Evolutionary conservation across 2,797 vertebrate genomes (phyloP), one percentile per base, ranked within the genome.

Genomic region (Fratercula arctica): DNA sequence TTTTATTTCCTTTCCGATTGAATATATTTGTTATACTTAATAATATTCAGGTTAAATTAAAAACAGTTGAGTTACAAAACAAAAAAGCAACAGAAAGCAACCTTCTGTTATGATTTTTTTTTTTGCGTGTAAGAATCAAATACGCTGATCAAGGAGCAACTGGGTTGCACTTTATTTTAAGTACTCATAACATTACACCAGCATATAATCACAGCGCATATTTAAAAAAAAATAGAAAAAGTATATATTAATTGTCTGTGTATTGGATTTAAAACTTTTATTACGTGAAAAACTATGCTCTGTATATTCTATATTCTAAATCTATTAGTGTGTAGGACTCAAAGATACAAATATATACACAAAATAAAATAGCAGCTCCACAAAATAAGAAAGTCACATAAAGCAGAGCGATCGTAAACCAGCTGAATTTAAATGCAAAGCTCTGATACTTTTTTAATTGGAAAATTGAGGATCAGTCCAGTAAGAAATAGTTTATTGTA

Each of bases 171-270:
- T 87, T 95, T 41, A 85, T 87, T 89, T 92, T 75, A 93, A 87
- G 90, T 57, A 85, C 28, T 60, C 26, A 3, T 33, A 70, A 31
- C 10, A 41, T 79, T 51, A 84, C 39, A 76, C 16, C 43, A 66
- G 31, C 45, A 91, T 4, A 88, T 48, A 19, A 81, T 56, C 64
- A 51, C 33, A 64, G n/a, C 6, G 11, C 20, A 10, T 68, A 72
- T 51, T 68, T 43, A 50, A 81, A 96, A 41, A 41, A 97, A 96
- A 87, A 84, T 85, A 97, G 57, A 90, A 79, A 69, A 66, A 33
- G 11, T 17, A 76, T 64, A 41, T 15, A 66, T 54, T 69, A 59
- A 13, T 76, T 89, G 63, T 87, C 60, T 85, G 37, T 94, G 19
- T 46, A 60, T 23, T 80, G 16, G 19, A 85, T 89, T 91, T 45